Evolutionary conservation across 2,797 vertebrate genomes (phyloP), one percentile per base, ranked within the genome.

Genomic region (Gouania willdenowi): DNA sequence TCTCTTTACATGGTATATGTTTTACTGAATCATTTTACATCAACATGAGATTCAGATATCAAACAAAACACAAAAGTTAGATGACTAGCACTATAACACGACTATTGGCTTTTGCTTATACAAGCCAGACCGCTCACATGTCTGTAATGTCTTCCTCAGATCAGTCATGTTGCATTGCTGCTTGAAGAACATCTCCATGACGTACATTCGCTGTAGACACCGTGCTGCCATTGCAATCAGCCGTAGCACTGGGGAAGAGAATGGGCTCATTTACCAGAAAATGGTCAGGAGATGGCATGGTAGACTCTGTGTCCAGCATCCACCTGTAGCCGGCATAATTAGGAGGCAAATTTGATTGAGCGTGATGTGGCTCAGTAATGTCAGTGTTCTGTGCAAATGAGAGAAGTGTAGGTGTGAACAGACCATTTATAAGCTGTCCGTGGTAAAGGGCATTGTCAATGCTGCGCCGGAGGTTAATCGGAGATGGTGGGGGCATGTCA

Each of bases 401-500:
- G 43, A 84, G 30, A 68, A 71, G 44, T 66, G 89, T 64, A 31
- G 70, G 45, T 13, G 67, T 76, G 41, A 88, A 85, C 14, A 85
- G 47, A 13, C 90, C 75, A 47, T 89, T 78, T 3, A 64, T 65
- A 13, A 92, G 59, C 52, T 93, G 90, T 32, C 88, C 84, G 0
- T 78, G 71, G 58, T 79, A 37, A 5, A 94, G 88, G 0, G 92
- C 90, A 0, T 88, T 82, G 23, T 95, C 90, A 19, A 93, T 92
- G 79, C 91, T 93, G 41, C 82, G 86, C 36, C 92, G 88, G 37
- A 95, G 82, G 73, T 93, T 91, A 24, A 94, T 91, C 21, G 93
- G 92, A 8, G 93, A 94, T 0, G 85, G 92, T 0, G 93, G 91
- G 6, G 77, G 61, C 70, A 92, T 87, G 59, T 89, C 88, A 39